Percentiles rank a stretch among this genome's conserved stretches.
Conservation (phyloP, 2,113 vertebrate species). For the Nothobranchius furzeri region DNA sequence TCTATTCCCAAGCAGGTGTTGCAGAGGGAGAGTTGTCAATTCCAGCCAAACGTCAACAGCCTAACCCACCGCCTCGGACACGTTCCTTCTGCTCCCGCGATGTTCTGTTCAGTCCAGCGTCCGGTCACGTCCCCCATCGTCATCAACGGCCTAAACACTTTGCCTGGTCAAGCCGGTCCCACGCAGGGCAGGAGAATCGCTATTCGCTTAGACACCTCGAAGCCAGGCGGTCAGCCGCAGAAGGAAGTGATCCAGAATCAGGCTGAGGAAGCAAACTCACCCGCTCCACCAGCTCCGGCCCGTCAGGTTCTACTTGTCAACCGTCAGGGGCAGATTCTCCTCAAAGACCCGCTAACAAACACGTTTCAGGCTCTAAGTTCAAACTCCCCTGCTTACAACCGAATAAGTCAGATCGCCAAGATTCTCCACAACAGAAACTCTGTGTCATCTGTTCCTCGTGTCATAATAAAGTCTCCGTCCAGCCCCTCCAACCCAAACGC, state of each 20-base stretch:
- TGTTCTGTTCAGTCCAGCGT: slow-evolving; percentile 41
- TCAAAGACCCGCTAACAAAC: slow-evolving; percentile 80
- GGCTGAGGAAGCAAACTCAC: slow-evolving; percentile 2
- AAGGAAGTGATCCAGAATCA: background rate
- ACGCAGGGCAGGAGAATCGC: slow-evolving; percentile 52
- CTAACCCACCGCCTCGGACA: slow-evolving; percentile 21
- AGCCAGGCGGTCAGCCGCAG: slow-evolving; percentile 25
- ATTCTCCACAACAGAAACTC: slow-evolving; percentile 70
- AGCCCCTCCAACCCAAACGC: background rate
- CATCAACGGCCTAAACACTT: slow-evolving; percentile 67
- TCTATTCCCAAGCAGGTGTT: slow-evolving; percentile 26
- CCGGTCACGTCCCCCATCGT: slow-evolving; percentile 59
- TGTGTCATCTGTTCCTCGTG: slow-evolving; percentile 57
- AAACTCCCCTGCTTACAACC: slow-evolving; percentile 68
- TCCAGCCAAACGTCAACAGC: slow-evolving; percentile 39
- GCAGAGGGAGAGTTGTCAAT: slow-evolving; percentile 24
- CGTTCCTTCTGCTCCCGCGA: slow-evolving; percentile 18
- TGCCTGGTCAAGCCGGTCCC: slow-evolving; percentile 43
- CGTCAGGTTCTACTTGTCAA: slow-evolving; percentile 87
- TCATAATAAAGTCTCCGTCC: slow-evolving; percentile 55
- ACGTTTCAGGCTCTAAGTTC: slow-evolving; percentile 67
- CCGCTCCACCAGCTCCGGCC: slow-evolving; percentile 15
- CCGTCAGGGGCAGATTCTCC: slow-evolving; percentile 84
- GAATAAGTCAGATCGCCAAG: slow-evolving; percentile 79
- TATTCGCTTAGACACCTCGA: slow-evolving; percentile 64